Evolutionary conservation across 2,888 invertebrate species (phyloP).

Genomic region (Conistra vaccinii): DNA sequence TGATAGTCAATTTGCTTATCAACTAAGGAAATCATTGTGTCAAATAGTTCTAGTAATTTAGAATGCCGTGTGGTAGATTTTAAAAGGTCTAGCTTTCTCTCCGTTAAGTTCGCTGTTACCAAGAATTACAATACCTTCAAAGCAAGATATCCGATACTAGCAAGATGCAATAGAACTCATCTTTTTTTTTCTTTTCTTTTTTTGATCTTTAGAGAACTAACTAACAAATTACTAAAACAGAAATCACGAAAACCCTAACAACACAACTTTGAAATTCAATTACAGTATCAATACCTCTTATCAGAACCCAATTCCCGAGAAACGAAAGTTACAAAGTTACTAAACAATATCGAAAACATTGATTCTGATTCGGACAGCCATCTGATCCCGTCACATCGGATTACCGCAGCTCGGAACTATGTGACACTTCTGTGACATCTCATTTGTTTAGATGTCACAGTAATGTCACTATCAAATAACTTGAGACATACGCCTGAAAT

Average conservation of each 20-base stretch:
- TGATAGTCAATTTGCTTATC: neutral
- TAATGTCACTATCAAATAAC: slow-evolving; percentile 6
- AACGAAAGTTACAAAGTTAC: slow-evolving; percentile 17
- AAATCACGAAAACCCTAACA: neutral
- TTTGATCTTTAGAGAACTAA: neutral
- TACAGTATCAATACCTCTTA: slow-evolving; percentile 21
- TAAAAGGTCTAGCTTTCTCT: neutral
- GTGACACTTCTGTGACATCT: slow-evolving; percentile 29
- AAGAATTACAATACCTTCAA: neutral
- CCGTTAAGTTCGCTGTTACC: neutral
- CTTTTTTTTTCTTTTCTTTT: too few relatives aligned
- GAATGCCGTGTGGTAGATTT: neutral
- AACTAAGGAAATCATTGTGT: neutral
- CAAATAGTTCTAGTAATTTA: neutral
- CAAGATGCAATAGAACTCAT: neutral
- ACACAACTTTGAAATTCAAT: slow-evolving; percentile 32
- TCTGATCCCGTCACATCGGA: slow-evolving; percentile 2
- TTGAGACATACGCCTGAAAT: neutral
- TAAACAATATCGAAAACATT: slow-evolving; percentile 24
- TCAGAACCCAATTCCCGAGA: neutral
- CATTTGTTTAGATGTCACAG: slow-evolving; percentile 38
- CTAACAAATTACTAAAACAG: slow-evolving; percentile 4
- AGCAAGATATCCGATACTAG: neutral
- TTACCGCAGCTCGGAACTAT: slow-evolving; percentile 13
- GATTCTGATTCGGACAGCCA: slow-evolving; percentile 3